Evolutionary conservation across 2,888 invertebrate genomes (phyloP).

Genomic region (Diaphora mendica): DNA sequence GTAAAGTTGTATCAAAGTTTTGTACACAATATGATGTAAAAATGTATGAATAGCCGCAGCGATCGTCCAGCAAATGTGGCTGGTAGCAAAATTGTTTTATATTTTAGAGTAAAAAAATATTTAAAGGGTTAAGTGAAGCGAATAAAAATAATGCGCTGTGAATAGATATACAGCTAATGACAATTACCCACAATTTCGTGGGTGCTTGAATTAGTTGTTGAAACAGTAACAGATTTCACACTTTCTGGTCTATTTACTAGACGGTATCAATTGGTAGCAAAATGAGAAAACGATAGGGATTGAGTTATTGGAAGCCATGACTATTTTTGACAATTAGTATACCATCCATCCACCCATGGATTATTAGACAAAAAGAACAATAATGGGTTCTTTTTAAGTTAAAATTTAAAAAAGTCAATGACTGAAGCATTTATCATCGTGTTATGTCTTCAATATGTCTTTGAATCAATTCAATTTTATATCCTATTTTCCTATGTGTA

Average conservation of each 20-base stretch:
- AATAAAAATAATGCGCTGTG: not conserved
- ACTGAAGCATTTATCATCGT: not conserved
- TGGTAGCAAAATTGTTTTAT: conserved; percentile 13
- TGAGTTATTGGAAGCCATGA: not conserved
- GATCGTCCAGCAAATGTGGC: conserved; percentile 20
- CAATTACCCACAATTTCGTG: not conserved
- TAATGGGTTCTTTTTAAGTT: not conserved
- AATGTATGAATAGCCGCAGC: conserved; percentile 20
- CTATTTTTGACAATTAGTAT: not conserved
- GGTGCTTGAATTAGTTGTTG: not conserved
- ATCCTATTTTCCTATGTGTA: not conserved
- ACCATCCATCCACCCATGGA: not conserved
- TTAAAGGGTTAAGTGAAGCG: not conserved
- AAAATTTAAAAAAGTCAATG: not conserved
- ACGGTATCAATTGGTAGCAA: not conserved
- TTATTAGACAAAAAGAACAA: not conserved
- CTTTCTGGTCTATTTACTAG: not conserved
- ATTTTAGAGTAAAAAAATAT: not conserved
- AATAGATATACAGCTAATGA: not conserved
- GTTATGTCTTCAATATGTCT: too few relatives aligned
- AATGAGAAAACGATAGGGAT: not conserved
- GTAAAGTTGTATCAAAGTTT: conserved; percentile 44
- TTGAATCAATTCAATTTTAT: too few relatives aligned
- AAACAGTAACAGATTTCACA: not conserved
- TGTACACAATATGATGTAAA: conserved; percentile 45